These are phyloP conservation scores for Pardalotus punctatus DNA, from an alignment of 2,113 vertebrate genomes.

Conservation along the genomic window DNA sequence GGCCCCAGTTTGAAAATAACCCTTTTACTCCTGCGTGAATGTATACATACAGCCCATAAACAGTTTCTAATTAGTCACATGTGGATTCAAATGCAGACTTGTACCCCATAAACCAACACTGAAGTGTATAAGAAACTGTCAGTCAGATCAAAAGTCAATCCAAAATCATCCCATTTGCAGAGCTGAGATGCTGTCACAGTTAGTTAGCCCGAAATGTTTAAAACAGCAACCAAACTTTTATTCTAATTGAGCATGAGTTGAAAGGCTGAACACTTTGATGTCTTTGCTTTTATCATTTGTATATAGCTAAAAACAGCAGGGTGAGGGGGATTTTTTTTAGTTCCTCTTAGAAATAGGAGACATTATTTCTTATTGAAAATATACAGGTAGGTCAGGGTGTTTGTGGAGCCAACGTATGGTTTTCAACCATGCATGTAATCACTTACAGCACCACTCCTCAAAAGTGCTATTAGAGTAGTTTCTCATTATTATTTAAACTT, in stretches of 20 bases:
- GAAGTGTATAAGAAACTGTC: slow-evolving; percentile 84
- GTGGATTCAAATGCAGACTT: slow-evolving; percentile 72
- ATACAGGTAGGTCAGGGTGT: slow-evolving; percentile 75
- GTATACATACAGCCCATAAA: slow-evolving; percentile 72
- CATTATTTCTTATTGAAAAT: slow-evolving; percentile 72
- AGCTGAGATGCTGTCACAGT: slow-evolving; percentile 76
- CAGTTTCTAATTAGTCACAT: slow-evolving; percentile 81
- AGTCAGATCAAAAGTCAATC: slow-evolving; percentile 84
- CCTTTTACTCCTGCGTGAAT: slow-evolving; percentile 56
- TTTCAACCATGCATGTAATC: slow-evolving; percentile 57
- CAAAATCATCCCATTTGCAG: slow-evolving; percentile 77
- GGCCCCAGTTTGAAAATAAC: not conserved
- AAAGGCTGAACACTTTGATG: slow-evolving; percentile 81
- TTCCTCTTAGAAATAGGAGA: slow-evolving; percentile 58
- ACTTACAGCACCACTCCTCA: slow-evolving; percentile 35
- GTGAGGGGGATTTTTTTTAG: not conserved
- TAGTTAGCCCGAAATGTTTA: slow-evolving; percentile 84
- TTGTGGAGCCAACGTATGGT: slow-evolving; percentile 23
- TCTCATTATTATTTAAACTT: slow-evolving; percentile 49
- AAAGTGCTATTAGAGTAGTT: slow-evolving; percentile 34
- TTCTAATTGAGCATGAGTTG: slow-evolving; percentile 86
- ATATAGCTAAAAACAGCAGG: slow-evolving; percentile 74
- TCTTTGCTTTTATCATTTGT: slow-evolving; percentile 83
- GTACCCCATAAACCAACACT: slow-evolving; percentile 74
- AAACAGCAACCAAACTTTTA: slow-evolving; percentile 82